Evolutionary conservation across 2,113 vertebrate genomes (phyloP).

Genomic region (Percina caprodes): DNA sequence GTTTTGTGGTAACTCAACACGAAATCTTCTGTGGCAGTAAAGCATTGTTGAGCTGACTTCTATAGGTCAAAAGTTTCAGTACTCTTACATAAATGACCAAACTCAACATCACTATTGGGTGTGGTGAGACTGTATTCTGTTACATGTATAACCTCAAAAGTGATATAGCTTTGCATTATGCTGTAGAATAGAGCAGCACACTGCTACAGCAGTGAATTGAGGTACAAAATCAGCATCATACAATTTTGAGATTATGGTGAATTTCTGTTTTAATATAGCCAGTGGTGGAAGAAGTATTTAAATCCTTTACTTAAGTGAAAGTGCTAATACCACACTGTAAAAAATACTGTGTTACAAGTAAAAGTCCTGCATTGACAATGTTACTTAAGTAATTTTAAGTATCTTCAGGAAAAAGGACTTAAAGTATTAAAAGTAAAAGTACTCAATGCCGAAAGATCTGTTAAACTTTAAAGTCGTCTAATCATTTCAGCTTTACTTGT

Average conservation of each 20-base stretch:
- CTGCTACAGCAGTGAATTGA: neutral
- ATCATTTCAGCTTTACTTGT: no score
- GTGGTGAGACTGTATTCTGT: slow-evolving; percentile 17
- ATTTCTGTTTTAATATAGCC: neutral
- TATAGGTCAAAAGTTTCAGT: neutral
- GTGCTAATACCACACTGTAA: no score
- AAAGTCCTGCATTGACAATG: no score
- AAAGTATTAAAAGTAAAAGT: no score
- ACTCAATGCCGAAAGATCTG: no score
- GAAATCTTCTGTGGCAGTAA: neutral
- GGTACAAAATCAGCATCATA: neutral
- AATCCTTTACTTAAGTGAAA: no score
- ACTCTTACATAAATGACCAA: neutral
- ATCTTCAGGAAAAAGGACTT: no score
- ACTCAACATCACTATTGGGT: neutral
- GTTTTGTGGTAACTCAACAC: slow-evolving; percentile 16
- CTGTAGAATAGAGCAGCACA: neutral
- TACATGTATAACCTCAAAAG: neutral
- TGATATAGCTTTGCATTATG: neutral
- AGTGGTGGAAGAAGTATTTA: no score
- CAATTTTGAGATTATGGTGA: neutral
- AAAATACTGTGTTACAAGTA: no score
- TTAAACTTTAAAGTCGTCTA: no score
- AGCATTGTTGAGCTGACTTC: slow-evolving; percentile 12
- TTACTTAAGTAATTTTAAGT: no score